Evolutionary conservation across 2,113 vertebrate species (phyloP).

Genomic region (Ardeotis arabs): DNA sequence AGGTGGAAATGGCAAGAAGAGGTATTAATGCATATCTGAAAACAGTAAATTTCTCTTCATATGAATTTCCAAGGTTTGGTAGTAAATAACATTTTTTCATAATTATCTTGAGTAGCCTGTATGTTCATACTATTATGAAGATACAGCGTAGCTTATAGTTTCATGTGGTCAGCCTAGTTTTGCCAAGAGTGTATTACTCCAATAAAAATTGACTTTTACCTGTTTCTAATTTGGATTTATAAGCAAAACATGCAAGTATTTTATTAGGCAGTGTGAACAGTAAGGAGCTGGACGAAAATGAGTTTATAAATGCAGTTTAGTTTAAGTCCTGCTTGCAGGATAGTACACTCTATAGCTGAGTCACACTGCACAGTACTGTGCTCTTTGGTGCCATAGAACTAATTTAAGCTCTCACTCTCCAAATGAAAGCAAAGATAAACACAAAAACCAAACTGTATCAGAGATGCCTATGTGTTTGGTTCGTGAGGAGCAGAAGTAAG

Average conservation of each 20-base stretch:
- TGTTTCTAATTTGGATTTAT: neutral
- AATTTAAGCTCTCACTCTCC: neutral
- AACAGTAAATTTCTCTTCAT: neutral
- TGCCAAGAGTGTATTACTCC: neutral
- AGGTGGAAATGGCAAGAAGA: neutral
- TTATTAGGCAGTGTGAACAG: neutral
- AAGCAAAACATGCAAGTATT: neutral
- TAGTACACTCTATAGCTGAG: neutral
- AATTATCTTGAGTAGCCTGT: neutral
- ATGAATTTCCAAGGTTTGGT: neutral
- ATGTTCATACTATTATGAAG: neutral
- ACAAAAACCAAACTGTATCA: neutral
- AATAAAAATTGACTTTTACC: neutral
- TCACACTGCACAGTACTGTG: neutral
- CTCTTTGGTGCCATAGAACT: neutral
- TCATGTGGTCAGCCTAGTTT: neutral
- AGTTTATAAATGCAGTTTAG: neutral
- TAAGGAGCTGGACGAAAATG: neutral
- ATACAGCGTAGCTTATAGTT: neutral
- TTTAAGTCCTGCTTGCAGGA: neutral
- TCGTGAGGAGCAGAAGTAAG: neutral
- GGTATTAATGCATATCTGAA: neutral
- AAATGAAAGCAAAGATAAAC: neutral
- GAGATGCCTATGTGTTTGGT: neutral
- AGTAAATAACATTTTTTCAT: neutral